Evolutionary conservation across 2,113 vertebrate species (phyloP).

Genomic region (Gallinago jamesoni): DNA sequence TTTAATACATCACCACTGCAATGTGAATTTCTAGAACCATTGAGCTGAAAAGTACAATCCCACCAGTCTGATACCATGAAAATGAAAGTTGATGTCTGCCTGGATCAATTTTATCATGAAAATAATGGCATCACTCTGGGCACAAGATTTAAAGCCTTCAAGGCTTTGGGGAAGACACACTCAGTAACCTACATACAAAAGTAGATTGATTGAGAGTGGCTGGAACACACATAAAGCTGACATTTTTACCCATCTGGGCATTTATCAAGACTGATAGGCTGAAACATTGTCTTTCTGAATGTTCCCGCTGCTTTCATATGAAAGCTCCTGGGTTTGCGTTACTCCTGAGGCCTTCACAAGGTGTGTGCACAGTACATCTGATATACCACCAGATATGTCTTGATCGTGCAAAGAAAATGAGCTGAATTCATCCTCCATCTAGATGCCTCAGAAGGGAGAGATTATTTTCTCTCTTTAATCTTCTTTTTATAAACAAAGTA

Average conservation of each 20-base stretch:
- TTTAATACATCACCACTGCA: conserved; percentile 37
- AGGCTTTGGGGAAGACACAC: conserved; percentile 32
- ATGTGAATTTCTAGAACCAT: conserved; percentile 57
- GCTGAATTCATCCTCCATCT: not conserved
- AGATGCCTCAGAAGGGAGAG: not conserved
- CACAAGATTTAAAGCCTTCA: conserved; percentile 26
- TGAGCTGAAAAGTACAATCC: conserved; percentile 65
- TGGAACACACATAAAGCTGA: conserved; percentile 23
- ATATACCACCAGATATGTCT: not conserved
- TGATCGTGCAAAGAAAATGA: not conserved
- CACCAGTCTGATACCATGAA: conserved; percentile 60
- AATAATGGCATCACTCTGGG: conserved; percentile 22
- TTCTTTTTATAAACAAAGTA: not conserved
- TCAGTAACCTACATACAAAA: conserved; percentile 17
- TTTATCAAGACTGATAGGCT: conserved; percentile 32
- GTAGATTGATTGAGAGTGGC: conserved; percentile 41
- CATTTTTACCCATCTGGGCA: not conserved
- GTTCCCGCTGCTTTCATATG: not conserved
- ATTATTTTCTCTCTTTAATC: not conserved
- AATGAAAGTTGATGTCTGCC: conserved; percentile 54
- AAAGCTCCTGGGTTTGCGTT: conserved; percentile 12
- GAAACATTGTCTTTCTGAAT: conserved; percentile 20
- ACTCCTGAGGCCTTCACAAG: conserved; percentile 20
- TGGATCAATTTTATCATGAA: conserved; percentile 45
- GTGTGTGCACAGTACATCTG: not conserved